Conservation (phyloP, 2,888 invertebrate genomes). For the Aphidius colemani region DNA sequence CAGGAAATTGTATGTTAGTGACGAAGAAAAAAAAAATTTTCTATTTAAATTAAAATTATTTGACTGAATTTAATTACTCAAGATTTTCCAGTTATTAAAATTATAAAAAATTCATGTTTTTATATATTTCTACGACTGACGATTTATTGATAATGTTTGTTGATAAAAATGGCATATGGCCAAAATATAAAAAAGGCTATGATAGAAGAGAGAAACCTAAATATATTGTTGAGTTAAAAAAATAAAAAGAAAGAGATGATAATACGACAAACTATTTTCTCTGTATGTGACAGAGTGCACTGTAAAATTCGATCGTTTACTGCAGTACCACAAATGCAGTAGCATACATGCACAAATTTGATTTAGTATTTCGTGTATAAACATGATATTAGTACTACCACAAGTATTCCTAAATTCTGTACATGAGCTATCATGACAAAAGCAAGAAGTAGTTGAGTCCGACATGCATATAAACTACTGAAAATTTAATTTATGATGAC, state of each 20-base stretch:
- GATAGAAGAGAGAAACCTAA: neutral
- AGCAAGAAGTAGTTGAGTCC: conserved; percentile 17
- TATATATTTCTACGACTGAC: neutral
- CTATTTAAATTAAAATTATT: too few species aligned
- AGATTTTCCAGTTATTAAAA: neutral
- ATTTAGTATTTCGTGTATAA: neutral
- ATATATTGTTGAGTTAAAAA: conserved; percentile 24
- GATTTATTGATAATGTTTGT: neutral
- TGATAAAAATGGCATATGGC: too few species aligned
- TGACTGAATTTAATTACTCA: too few species aligned
- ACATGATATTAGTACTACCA: conserved; percentile 9
- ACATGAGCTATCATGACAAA: conserved; percentile 28
- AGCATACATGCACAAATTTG: neutral
- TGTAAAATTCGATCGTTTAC: conserved; percentile 37
- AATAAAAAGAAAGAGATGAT: neutral
- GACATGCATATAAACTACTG: conserved; percentile 24
- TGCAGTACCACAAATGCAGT: conserved; percentile 13
- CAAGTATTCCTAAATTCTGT: conserved; percentile 11
- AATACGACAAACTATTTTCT: conserved; percentile 44
- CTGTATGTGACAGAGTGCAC: conserved; percentile 43
- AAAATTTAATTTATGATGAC: conserved; percentile 38
- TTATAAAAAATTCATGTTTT: neutral
- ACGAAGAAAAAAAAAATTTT: too few species aligned
- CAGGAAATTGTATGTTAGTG: too few species aligned
- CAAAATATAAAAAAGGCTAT: too few species aligned